Evolutionary conservation across 2,113 vertebrate genomes (phyloP).

Genomic region (Ursus arctos): DNA sequence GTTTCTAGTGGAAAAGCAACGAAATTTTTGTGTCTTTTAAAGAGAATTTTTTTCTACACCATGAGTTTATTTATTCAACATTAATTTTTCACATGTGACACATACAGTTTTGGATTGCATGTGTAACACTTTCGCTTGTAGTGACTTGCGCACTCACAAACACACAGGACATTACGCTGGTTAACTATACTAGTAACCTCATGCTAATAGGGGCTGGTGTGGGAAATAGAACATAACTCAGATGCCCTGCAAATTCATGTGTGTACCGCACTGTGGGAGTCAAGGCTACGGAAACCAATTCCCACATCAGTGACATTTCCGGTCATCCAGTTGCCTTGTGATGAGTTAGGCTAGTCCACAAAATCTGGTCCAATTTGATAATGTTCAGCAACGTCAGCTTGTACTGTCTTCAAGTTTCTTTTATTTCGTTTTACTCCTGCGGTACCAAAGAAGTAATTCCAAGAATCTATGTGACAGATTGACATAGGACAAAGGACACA

Average conservation of each 20-base stretch:
- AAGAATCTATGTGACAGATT: background rate
- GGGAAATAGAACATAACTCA: background rate
- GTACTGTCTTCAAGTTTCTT: background rate
- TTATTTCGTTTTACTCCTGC: background rate
- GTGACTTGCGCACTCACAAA: background rate
- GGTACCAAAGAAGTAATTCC: background rate
- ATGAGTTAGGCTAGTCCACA: background rate
- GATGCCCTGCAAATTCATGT: background rate
- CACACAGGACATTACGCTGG: background rate
- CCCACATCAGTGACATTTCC: background rate
- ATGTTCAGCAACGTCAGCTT: background rate
- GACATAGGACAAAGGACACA: background rate
- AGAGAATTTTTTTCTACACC: background rate
- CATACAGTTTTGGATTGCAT: background rate
- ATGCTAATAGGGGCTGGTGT: background rate
- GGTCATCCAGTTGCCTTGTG: background rate
- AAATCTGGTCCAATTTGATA: background rate
- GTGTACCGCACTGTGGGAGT: background rate
- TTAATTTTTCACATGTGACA: background rate
- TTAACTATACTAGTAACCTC: background rate
- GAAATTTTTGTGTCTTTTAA: background rate
- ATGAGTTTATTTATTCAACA: background rate
- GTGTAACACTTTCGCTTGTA: background rate
- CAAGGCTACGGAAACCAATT: background rate
- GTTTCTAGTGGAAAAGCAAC: background rate